Evolutionary conservation across 2,113 vertebrate genomes (phyloP), one percentile per base, ranked within the genome.

Genomic region (Podarcis raffonei): DNA sequence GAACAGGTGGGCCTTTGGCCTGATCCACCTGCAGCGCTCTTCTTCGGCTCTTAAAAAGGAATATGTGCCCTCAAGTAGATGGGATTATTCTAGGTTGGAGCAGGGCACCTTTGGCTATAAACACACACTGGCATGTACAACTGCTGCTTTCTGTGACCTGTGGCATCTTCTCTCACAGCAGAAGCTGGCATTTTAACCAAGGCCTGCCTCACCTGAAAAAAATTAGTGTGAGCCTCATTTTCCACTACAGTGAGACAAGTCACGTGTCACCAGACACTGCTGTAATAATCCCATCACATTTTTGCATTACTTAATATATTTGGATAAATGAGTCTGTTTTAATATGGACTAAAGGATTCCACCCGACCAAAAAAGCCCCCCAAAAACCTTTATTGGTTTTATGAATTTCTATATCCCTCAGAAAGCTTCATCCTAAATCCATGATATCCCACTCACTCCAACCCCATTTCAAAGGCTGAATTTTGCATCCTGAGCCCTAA

Each of bases 261-360:
- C 94, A 93, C 93, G 91, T 91, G 93, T 72, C 89, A 78, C 90
- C 72, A 30, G 66, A 2, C 90, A 93, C 78, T 91, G 89, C 92
- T 15, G 35, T 35, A 20, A 13, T 20, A 93, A 92, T 91, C 87
- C 90, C 94, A 91, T 90, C 62, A 23, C 42, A 69, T 62, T 80
- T 87, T 87, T 80, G 84, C 35, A 86, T 86, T 86, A 48, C 57
- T 77, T 78, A 62, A 68, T 66, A 74, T 8, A 72, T 7, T 25
- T 7, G 27, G 81, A 84, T 35, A 57, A 74, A 72, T 12, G 35
- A 66, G 39, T 35, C 57, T 68, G 81, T 39, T 39, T 66, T 65
- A 66, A 66, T 86, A 77, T 42, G 15, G 35, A 66, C 75, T 48
- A 68, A 66, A 27, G 30, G 59, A 32, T 77, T 42, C 32, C 71